Evolutionary conservation across 2,888 invertebrate species (phyloP).

Genomic region (Xestia sexstrigata): DNA sequence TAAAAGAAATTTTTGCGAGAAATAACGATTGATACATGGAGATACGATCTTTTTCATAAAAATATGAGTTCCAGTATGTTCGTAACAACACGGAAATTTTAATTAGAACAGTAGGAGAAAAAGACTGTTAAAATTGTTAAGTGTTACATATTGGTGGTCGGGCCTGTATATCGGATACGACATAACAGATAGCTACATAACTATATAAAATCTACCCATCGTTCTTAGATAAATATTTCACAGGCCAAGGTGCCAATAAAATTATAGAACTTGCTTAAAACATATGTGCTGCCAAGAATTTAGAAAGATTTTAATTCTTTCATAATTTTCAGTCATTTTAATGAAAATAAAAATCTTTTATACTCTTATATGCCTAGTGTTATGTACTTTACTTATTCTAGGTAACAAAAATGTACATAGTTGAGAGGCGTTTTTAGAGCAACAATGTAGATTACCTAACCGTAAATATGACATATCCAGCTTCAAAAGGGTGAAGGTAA

Average conservation of each 20-base stretch:
- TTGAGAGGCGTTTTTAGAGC: not conserved
- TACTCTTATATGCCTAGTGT: not conserved
- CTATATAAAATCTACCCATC: not conserved
- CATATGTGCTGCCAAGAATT: constrained; percentile 9
- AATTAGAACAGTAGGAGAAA: too few relatives aligned
- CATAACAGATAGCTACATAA: not conserved
- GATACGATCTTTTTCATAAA: too few relatives aligned
- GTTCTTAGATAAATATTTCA: not conserved
- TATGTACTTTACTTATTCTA: constrained; percentile 8
- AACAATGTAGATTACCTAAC: not conserved
- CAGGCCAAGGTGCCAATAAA: not conserved
- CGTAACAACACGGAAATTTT: too few relatives aligned
- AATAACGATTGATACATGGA: too few relatives aligned
- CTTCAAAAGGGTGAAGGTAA: not conserved
- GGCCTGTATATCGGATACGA: too few relatives aligned
- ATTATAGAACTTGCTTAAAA: not conserved
- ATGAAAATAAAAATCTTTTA: not conserved
- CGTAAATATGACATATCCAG: not conserved
- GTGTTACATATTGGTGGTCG: too few relatives aligned
- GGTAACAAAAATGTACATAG: not conserved
- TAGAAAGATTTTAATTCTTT: not conserved
- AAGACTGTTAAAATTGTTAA: too few relatives aligned
- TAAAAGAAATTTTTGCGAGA: too few relatives aligned
- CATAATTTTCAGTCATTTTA: not conserved
- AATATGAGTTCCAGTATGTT: too few relatives aligned